Conservation (phyloP, 2,888 invertebrate species). For the Corythucha ciliata region DNA sequence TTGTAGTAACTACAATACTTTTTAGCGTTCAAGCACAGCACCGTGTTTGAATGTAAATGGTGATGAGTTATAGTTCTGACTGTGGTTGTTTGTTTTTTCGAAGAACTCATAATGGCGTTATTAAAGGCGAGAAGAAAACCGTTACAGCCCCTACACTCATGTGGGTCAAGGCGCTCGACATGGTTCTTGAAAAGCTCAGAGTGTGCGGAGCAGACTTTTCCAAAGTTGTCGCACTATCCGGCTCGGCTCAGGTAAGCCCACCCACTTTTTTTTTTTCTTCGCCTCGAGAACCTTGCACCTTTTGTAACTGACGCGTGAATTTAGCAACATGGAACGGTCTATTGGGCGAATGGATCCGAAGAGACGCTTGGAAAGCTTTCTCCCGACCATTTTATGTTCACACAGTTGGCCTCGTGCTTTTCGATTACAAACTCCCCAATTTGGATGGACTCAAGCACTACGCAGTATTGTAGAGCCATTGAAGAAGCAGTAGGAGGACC, state of each 20-base stretch:
- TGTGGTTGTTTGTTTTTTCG: conserved; percentile 23
- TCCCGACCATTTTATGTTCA: conserved; percentile 66
- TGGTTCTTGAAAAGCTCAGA: conserved; percentile 74
- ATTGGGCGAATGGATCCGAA: conserved; percentile 75
- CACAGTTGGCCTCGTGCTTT: conserved; percentile 73
- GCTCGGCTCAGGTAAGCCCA: conserved; percentile 82
- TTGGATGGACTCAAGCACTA: conserved; percentile 92
- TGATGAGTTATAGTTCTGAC: neutral
- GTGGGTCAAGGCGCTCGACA: conserved; percentile 93
- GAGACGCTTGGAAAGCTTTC: conserved; percentile 55
- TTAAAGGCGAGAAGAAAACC: conserved; percentile 46
- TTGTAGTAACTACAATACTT: neutral
- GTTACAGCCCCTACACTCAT: conserved; percentile 77
- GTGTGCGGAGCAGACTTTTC: conserved; percentile 74
- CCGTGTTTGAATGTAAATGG: too few species aligned
- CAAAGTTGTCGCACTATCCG: conserved; percentile 74
- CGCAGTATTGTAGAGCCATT: conserved; percentile 61
- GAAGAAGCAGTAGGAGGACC: conserved; percentile 75
- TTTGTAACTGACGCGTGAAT: too few species aligned
- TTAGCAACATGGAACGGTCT: conserved; percentile 96
- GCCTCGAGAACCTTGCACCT: too few species aligned
- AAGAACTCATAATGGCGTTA: conserved; percentile 55
- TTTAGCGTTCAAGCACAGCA: too few species aligned
- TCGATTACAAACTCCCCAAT: conserved; percentile 73
- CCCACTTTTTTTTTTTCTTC: too few species aligned